These are phyloP conservation scores for Eurosta solidaginis DNA, from an alignment of 1,140 invertebrate genomes.

Conservation along the genomic window DNA sequence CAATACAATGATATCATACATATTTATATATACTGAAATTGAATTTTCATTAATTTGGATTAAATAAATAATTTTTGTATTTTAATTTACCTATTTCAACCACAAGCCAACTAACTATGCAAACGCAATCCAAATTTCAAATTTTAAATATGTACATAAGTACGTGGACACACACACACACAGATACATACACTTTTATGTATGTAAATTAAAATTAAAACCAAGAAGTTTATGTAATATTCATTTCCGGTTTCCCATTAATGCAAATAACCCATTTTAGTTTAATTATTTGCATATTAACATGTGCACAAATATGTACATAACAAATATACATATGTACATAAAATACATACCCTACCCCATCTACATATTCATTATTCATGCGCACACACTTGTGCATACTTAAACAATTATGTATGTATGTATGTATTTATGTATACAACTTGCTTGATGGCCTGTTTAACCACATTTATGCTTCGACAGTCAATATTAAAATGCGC, in stretches of 20 bases:
- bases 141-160: no score
- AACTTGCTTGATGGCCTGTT: neutral
- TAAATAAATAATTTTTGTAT: no score
- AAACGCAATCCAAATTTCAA: no score
- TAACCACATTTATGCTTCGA: neutral
- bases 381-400: no score
- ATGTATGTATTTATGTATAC: neutral
- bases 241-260: constrained; percentile 13
- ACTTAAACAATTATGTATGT: no score
- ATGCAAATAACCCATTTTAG: neutral
- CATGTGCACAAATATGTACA: neutral
- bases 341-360: no score
- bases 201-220: neutral
- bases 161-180: neutral
- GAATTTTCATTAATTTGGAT: no score
- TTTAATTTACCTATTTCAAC: no score
- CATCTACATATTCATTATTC: no score
- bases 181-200: neutral
- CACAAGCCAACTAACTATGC: no score
- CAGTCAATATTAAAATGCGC: constrained; percentile 13
- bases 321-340: neutral
- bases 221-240: neutral
- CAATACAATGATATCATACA: no score
- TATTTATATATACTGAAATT: no score
- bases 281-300: neutral